Conservation (phyloP, 2,888 invertebrate species). For the Lithophane leautieri region DNA sequence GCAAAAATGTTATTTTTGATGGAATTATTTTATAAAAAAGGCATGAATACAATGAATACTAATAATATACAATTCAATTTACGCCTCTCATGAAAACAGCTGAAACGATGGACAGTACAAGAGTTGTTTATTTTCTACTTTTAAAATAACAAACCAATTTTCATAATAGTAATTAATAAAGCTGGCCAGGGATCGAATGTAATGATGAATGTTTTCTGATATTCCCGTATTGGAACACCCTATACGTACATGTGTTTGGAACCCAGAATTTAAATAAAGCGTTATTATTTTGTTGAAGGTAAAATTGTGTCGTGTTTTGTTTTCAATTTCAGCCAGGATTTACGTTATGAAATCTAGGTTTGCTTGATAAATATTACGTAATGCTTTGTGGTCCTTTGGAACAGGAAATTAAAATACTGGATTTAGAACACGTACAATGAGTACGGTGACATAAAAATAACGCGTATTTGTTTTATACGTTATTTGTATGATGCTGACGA, state of each 20-base stretch:
- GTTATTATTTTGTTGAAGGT: slow-evolving; percentile 29
- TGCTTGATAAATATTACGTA: slow-evolving; percentile 1
- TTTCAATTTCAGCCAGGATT: slow-evolving; percentile 36
- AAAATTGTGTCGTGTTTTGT: slow-evolving; percentile 20
- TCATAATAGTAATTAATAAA: slow-evolving; percentile 26
- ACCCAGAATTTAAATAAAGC: slow-evolving; percentile 34
- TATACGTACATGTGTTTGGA: not conserved
- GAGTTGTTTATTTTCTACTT: slow-evolving; percentile 8
- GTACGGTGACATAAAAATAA: not conserved
- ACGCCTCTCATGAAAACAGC: not conserved
- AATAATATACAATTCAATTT: slow-evolving; percentile 11
- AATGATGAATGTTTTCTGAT: slow-evolving; percentile 48
- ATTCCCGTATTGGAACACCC: slow-evolving; percentile 19
- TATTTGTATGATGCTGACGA: not conserved
- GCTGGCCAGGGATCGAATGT: slow-evolving; percentile 31
- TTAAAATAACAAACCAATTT: slow-evolving; percentile 29
- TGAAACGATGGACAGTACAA: slow-evolving; percentile 13
- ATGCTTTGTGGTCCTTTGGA: slow-evolving; percentile 9
- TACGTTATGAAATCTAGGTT: slow-evolving; percentile 29
- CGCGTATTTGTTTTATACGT: not conserved
- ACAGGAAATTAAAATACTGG: slow-evolving; percentile 14
- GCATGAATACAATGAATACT: not conserved
- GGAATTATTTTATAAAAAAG: not conserved
- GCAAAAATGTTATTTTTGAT: not conserved
- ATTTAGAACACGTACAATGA: slow-evolving; percentile 1